Base-by-base conservation (phyloP, 2,113 vertebrate genomes). In the Catharus fuscescens region DNA sequence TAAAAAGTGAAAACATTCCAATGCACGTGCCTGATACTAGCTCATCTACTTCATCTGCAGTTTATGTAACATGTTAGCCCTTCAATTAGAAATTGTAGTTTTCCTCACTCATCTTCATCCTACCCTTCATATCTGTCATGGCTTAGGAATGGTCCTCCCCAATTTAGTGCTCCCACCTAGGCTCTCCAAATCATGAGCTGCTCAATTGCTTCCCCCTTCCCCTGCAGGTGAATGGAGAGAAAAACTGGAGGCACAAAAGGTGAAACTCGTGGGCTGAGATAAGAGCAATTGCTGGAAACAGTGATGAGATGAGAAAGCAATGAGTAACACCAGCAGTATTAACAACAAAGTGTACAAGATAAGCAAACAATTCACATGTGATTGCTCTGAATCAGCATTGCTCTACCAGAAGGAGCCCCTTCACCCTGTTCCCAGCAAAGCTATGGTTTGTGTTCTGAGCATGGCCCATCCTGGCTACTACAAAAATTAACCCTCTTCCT, bases 141-240 rank as follows among this genome's bases (percentile, higher is more conserved):
- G 5, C 1, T 40, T 47, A 42, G 14, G n/a, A 54, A 13, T 31
- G 40, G 17, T 48, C 31, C 8, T 45, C 7, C 13, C 6, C 7
- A 20, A 0, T 60, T 52, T 14, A 38, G 15, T 21, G 8, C 16
- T 47, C 19, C 14, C 20, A 15, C 14, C 0, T 1, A 34, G 24
- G 18, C 25, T 69, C 6, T 34, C 17, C 9, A 54, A 26, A 54
- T 12, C 29, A 15, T 5, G 29, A 31, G 11, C 24, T 60, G 18
- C 38, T 52, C 8, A 5, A 3, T 19, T 10, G 3, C 18, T 61
- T 6, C 8, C 29, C 12, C 0, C 3, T 38, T 29, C 13, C 29
- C 11, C 17, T 47, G 19, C 5, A 34, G 10, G 5, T 25, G 14
- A 8, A 17, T 34, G 47, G 9, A 61, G 16, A 53, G 11, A 32